These are phyloP conservation scores for Orestias chungarensis DNA, from an alignment of 2,797 vertebrate genomes.

Conservation along the genomic window DNA sequence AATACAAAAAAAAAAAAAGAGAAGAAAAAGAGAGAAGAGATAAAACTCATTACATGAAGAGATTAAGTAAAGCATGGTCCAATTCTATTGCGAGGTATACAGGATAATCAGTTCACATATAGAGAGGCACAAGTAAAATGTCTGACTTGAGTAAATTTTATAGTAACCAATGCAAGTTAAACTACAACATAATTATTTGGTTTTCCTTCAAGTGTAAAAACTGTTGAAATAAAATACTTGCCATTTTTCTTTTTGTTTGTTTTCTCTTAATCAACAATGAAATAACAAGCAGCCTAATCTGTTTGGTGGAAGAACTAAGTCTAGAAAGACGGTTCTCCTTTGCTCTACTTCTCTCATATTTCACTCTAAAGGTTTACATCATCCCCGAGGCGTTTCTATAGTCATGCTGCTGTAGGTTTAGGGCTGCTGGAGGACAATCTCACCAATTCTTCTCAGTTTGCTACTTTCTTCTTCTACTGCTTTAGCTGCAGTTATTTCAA, in stretches of 20 bases:
- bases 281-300: no score
- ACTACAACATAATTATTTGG: not conserved
- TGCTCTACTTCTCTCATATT: no score
- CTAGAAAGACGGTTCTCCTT: no score
- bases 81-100: conserved; percentile 64
- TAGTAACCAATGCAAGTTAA: not conserved
- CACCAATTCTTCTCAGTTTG: no score
- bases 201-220: not conserved
- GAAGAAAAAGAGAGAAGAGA: conserved; percentile 48
- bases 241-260: not conserved
- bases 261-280: not conserved
- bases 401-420: no score
- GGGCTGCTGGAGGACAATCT: no score
- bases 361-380: no score
- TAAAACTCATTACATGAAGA: conserved; percentile 84
- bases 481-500: no score
- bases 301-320: no score
- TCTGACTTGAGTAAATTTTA: conserved; percentile 28
- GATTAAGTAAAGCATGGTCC: conserved; percentile 83
- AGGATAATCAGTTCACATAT: conserved; percentile 21
- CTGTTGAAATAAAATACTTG: not conserved
- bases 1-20: conserved; percentile 73
- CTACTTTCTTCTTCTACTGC: no score
- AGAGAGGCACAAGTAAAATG: conserved; percentile 42
- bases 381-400: no score